These are phyloP conservation scores for Exephanes ischioxanthus DNA, from an alignment of 2,888 invertebrate species.

Conservation along the genomic window DNA sequence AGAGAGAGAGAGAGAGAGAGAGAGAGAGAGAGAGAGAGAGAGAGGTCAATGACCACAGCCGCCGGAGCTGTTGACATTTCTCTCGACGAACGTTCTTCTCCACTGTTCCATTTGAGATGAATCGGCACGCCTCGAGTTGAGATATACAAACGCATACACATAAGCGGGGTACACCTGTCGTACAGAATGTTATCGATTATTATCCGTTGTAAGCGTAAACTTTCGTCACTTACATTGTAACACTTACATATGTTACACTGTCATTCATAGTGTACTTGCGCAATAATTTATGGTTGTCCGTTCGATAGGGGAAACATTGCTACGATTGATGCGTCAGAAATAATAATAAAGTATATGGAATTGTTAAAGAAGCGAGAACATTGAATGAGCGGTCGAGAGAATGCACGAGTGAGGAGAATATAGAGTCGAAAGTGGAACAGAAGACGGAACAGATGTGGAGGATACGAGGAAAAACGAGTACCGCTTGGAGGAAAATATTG, in stretches of 20 bases:
- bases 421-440: constrained; percentile 15
- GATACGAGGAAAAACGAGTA: constrained; percentile 25
- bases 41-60: constrained; percentile 45
- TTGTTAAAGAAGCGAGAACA: constrained; percentile 16
- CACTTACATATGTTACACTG: background rate
- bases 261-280: too few relatives aligned
- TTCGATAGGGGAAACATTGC: too few relatives aligned
- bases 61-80: constrained; percentile 48
- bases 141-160: constrained; percentile 37
- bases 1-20: background rate
- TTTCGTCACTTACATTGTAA: background rate
- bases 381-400: constrained; percentile 52
- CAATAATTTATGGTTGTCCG: background rate
- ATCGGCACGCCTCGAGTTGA: constrained; percentile 37
- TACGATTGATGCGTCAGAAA: too few relatives aligned
- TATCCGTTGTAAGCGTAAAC: constrained; percentile 42
- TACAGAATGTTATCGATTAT: constrained; percentile 55
- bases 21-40: constrained; percentile 28
- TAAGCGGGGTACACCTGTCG: constrained; percentile 59
- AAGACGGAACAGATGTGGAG: constrained; percentile 11
- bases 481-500: constrained; percentile 50
- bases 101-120: constrained; percentile 33
- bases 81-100: constrained; percentile 45
- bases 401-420: constrained; percentile 21
- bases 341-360: constrained; percentile 14